Conservation (phyloP, 2,888 invertebrate species). For the Xestobium rufovillosum region DNA sequence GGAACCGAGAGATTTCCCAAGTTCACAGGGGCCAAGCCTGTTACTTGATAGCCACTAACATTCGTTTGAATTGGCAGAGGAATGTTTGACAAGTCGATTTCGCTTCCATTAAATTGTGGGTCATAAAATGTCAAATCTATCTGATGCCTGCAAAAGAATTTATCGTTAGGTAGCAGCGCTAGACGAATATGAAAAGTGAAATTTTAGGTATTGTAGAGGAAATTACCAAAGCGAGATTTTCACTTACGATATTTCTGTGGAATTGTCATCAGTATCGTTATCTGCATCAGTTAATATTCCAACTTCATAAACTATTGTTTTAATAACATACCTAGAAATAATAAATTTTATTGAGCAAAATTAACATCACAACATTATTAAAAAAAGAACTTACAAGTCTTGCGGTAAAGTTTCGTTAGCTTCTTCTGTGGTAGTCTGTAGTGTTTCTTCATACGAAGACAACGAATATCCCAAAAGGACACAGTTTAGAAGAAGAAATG, state of each 20-base stretch:
- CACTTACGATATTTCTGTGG: constrained; percentile 35
- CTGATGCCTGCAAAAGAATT: constrained; percentile 42
- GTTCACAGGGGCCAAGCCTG: constrained; percentile 46
- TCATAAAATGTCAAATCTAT: constrained; percentile 50
- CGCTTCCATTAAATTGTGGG: constrained; percentile 44
- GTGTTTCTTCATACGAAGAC: too few relatives aligned
- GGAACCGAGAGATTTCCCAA: constrained; percentile 36
- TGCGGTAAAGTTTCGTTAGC: too few relatives aligned
- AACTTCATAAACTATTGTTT: constrained; percentile 53
- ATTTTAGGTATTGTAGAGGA: constrained; percentile 5
- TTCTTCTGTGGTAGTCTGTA: too few relatives aligned
- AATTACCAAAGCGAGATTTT: too few relatives aligned
- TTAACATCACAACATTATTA: too few relatives aligned
- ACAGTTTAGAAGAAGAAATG: too few relatives aligned
- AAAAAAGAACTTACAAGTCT: too few relatives aligned
- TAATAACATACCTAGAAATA: constrained; percentile 47
- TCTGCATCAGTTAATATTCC: constrained; percentile 51
- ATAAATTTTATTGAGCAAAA: too few relatives aligned
- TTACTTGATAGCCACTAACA: constrained; percentile 47
- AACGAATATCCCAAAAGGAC: too few relatives aligned
- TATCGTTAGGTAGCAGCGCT: too few relatives aligned
- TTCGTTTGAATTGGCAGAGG: constrained; percentile 50
- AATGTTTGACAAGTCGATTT: constrained; percentile 47
- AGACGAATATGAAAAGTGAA: neutral
- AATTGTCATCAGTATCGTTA: constrained; percentile 37